Conservation (phyloP, 2,797 vertebrate species). For the Anguilla anguilla region DNA sequence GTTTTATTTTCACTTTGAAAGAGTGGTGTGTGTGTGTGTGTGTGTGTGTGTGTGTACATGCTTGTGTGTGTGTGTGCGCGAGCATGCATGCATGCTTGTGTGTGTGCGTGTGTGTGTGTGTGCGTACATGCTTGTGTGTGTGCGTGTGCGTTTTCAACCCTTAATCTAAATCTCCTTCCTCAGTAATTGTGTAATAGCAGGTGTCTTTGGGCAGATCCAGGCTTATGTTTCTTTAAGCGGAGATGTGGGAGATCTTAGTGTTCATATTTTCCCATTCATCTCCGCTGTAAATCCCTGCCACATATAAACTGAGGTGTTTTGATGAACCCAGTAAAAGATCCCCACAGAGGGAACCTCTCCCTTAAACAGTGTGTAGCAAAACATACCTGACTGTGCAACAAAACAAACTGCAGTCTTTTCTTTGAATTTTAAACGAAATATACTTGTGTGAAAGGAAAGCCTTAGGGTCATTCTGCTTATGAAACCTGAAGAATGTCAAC, state of each 20-base stretch:
- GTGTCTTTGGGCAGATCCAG: background rate
- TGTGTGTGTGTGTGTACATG: background rate
- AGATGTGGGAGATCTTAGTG: background rate
- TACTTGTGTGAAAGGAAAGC: background rate
- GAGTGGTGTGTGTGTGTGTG: background rate
- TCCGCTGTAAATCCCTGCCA: background rate
- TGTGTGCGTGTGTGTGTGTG: background rate
- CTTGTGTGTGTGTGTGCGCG: too few species aligned
- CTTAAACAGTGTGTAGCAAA: background rate
- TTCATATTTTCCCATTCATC: background rate
- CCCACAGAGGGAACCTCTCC: background rate
- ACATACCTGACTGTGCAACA: background rate
- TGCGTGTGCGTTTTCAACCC: background rate
- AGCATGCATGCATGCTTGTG: too few species aligned
- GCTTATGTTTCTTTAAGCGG: background rate
- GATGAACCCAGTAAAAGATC: background rate
- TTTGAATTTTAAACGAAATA: background rate
- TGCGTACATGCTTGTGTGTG: background rate
- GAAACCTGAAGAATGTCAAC: background rate
- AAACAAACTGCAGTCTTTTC: background rate
- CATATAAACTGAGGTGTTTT: background rate
- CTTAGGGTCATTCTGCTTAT: background rate
- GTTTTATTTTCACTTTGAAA: background rate
- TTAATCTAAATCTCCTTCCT: background rate
- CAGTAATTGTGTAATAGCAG: background rate